Evolutionary conservation across 1,140 invertebrate species (phyloP).

Genomic region (Coenobita brevimanus): DNA sequence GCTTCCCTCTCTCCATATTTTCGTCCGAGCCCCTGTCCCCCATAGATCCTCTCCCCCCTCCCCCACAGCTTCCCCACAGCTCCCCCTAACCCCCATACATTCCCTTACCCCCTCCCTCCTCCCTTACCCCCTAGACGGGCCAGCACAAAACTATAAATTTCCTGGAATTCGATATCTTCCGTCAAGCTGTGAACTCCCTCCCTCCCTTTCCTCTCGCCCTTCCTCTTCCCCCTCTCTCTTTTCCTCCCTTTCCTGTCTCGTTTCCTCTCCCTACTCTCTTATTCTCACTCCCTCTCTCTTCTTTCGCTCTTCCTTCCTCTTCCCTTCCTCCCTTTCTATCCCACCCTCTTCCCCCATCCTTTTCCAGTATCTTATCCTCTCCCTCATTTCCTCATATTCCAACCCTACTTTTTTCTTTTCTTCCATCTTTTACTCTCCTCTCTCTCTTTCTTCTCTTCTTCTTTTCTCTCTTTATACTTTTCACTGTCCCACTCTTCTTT

Average conservation of each 20-base stretch:
- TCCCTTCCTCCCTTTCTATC: too few relatives aligned
- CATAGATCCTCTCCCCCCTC: too few relatives aligned
- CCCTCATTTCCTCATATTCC: background rate
- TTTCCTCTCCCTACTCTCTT: conserved; percentile 26
- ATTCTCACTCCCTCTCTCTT: background rate
- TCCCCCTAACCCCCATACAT: too few relatives aligned
- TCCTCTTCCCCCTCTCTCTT: conserved; percentile 41
- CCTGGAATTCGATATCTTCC: conserved; percentile 61
- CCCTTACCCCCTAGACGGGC: background rate
- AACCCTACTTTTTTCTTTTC: background rate
- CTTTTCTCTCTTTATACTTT: background rate
- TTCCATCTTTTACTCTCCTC: too few relatives aligned
- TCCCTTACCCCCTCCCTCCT: too few relatives aligned
- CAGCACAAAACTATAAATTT: conserved; percentile 59
- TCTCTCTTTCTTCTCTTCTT: background rate
- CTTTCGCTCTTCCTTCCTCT: conserved; percentile 1
- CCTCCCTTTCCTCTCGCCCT: conserved; percentile 53
- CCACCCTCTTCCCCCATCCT: background rate
- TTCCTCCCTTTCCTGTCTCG: conserved; percentile 50
- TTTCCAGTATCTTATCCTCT: background rate
- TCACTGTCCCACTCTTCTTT: background rate
- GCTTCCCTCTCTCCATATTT: too few relatives aligned
- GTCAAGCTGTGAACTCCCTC: conserved; percentile 63
- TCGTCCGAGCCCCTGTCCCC: too few relatives aligned
- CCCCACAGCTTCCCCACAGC: too few relatives aligned